A percentile compares a stretch with the other conserved stretches of the same genome.
Evolutionary conservation across 2,113 vertebrate genomes (phyloP).

Genomic region (Triplophysa siluroides): DNA sequence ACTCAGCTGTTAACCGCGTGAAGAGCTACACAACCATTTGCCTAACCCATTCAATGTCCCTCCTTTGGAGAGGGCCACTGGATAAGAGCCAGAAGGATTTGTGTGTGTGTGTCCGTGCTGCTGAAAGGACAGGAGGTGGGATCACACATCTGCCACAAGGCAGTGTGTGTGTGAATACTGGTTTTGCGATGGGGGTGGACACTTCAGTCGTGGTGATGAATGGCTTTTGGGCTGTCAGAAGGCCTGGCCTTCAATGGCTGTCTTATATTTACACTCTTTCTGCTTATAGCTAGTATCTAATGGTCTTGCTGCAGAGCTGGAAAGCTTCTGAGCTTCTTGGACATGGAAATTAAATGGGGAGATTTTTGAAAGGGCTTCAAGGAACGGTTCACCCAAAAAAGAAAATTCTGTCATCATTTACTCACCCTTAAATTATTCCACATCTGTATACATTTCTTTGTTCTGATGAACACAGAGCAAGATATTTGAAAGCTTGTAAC

Average conservation of each 20-base stretch:
- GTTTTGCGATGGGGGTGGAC: constrained; percentile 38
- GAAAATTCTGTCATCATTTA: too few species aligned
- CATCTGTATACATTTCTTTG: too few species aligned
- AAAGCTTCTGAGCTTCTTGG: neutral
- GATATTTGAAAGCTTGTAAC: too few species aligned
- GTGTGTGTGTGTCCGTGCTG: constrained; percentile 8
- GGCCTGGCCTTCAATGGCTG: constrained; percentile 6
- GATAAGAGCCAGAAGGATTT: constrained; percentile 28
- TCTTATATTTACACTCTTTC: constrained; percentile 18
- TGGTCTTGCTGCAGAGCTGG: neutral
- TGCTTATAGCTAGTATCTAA: constrained; percentile 11
- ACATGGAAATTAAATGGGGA: constrained; percentile 8
- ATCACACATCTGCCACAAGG: constrained; percentile 42
- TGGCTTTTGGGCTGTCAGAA: constrained; percentile 37
- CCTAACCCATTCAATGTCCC: constrained; percentile 26
- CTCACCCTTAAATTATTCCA: too few species aligned
- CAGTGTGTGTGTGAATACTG: constrained; percentile 32
- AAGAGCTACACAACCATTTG: constrained; percentile 27
- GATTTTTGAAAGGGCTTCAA: neutral
- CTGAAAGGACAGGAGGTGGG: constrained; percentile 40
- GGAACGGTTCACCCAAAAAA: too few species aligned
- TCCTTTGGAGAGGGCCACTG: constrained; percentile 24
- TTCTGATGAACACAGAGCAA: too few species aligned
- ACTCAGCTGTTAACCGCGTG: constrained; percentile 34
- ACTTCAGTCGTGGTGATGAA: constrained; percentile 39